A percentile compares a stretch with the other conserved stretches of the same genome.
phyloP scores from a whole-genome alignment of 2,797 vertebrate genomes.

The Xiphorhynchus erythropygius region DNA sequence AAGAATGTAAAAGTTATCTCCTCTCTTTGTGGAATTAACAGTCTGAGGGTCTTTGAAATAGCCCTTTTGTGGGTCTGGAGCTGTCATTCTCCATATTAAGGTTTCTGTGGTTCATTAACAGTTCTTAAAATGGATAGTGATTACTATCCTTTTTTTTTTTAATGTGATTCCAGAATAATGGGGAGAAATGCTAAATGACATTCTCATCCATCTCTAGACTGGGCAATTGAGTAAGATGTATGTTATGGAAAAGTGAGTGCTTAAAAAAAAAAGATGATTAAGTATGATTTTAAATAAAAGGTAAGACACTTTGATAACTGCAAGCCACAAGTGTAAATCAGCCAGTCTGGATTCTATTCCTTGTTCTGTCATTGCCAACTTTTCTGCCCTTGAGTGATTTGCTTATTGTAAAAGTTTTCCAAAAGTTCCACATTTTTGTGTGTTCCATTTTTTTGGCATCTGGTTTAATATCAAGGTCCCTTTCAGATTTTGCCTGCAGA shows the following conservation, averaged over 20 bases:
- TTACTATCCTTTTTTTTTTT: neutral
- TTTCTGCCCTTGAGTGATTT: neutral
- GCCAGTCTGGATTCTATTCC: neutral
- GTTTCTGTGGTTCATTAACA: neutral
- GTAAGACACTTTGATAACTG: neutral
- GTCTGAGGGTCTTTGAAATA: neutral
- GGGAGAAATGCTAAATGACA: slow-evolving; percentile 22
- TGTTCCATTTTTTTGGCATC: neutral
- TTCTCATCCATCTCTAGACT: neutral
- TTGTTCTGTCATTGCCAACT: neutral
- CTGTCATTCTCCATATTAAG: neutral
- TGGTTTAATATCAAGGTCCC: neutral
- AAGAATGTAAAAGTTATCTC: neutral
- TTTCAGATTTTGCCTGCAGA: neutral
- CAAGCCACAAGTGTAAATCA: neutral
- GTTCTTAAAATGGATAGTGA: slow-evolving; percentile 33
- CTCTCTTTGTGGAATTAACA: neutral
- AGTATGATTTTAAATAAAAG: neutral
- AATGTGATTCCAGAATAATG: neutral
- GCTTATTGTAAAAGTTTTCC: neutral
- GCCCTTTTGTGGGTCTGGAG: neutral
- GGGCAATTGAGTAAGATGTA: slow-evolving; percentile 51
- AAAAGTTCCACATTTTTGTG: neutral
- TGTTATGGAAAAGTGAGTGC: neutral
- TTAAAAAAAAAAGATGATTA: neutral